Conservation (phyloP, 2,113 vertebrate species). For the Saccopteryx leptura region DNA sequence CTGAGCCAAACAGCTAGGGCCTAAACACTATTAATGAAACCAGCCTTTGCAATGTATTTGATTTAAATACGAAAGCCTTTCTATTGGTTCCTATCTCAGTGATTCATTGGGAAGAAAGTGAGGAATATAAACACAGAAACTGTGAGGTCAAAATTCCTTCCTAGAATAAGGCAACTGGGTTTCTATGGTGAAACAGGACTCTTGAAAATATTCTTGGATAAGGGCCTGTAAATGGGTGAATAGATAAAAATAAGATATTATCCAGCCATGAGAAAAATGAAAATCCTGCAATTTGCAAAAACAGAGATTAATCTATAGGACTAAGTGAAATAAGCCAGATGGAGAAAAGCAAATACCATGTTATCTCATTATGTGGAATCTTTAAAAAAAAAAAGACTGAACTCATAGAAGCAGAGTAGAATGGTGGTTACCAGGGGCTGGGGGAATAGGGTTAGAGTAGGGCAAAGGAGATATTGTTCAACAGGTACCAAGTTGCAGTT, state of each 20-base stretch:
- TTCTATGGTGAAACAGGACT: neutral
- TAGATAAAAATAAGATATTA: neutral
- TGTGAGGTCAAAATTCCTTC: neutral
- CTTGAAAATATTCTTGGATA: neutral
- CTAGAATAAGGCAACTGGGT: neutral
- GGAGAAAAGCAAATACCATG: neutral
- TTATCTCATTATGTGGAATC: neutral
- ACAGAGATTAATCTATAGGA: neutral
- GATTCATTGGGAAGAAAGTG: neutral
- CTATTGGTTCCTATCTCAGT: neutral
- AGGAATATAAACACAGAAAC: neutral
- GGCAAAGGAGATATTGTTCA: neutral
- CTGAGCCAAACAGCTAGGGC: too few species aligned
- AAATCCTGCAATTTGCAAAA: too few species aligned
- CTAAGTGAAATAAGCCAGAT: neutral
- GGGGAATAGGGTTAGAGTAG: neutral
- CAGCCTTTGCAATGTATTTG: neutral
- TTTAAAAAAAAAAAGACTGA: neutral
- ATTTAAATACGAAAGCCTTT: neutral
- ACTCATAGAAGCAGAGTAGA: neutral
- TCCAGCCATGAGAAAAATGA: too few species aligned
- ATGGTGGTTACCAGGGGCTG: neutral
- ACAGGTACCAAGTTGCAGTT: neutral
- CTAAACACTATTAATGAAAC: neutral
- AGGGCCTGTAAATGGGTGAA: neutral